Evolutionary conservation across 1,140 invertebrate species (phyloP), one percentile per base, ranked within the genome.

Genomic region (Plutomurus gul): DNA sequence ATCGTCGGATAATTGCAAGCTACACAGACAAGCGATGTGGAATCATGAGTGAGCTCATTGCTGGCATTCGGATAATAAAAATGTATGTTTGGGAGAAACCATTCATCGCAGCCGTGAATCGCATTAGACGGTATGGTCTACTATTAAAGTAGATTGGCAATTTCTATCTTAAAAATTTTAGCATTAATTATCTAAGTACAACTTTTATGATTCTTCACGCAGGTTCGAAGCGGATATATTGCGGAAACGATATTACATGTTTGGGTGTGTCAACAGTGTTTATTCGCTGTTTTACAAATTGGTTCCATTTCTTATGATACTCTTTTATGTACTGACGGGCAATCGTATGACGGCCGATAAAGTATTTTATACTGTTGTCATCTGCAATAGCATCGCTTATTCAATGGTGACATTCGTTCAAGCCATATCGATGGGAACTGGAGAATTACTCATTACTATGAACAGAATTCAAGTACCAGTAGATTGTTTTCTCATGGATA

Each of bases 1-100:
- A 92, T 27, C 89, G 93, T 78, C 83, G 90, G 65, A 87, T 89
- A 81, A 93, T 92, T n/a, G 92, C 93, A 0, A 80, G 88, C 3
- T 88, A 90, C 79, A 96, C 95, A 0, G 96, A 97, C 85, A 91
- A 95, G 83, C 88, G 96, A 79, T 91, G 97, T 0, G 88, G 92
- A 65, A 85, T 95, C 60, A 96, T 96, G 93, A 95, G 93, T 85
- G 95, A 97, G 88, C 93, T 97, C 18, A 91, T 97, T 33, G 89
- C 91, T 56, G 95, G 94, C 0, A 95, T 89, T 78, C 83, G 92
- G 20, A 89, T 90, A 0, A 92, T 95, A 20, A 94, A 94, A 87
- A 93, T 94, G 92, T 93, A 93, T 82, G 90, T 91, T 0, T 93
- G 92, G 92, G 92, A 93, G 82, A 89, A 89, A 74, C 91, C 92